phyloP scores from a whole-genome alignment of 1,140 invertebrate species.

The Chironomus striatipennis region DNA sequence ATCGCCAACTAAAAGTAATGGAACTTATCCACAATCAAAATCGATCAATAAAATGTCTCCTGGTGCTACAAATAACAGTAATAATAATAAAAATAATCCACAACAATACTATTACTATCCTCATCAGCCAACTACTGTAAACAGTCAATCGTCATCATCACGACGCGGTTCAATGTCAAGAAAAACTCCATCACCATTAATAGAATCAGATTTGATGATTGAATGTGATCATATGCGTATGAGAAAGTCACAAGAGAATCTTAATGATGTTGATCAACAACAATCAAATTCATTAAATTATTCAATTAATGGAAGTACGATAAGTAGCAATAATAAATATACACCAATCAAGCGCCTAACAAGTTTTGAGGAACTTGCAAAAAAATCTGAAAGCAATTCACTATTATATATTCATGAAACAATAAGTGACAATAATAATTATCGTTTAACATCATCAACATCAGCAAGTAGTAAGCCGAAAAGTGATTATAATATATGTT shows the following conservation, averaged over 20 bases:
- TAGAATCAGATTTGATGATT: slow-evolving; percentile 24
- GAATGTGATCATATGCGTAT: slow-evolving; percentile 26
- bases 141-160: slow-evolving; percentile 25
- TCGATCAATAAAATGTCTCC: background rate
- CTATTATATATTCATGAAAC: slow-evolving; percentile 21
- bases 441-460: background rate
- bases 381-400: slow-evolving; percentile 4
- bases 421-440: background rate
- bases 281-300: slow-evolving; percentile 13
- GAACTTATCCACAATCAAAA: background rate
- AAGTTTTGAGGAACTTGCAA: slow-evolving; percentile 26
- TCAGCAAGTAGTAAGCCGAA: background rate
- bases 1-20: background rate
- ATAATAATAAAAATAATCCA: background rate
- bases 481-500: slow-evolving; percentile 25
- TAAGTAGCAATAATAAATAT: slow-evolving; percentile 16
- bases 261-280: background rate
- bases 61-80: background rate
- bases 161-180: slow-evolving; percentile 24
- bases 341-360: slow-evolving; percentile 24
- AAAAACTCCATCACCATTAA: slow-evolving; percentile 25
- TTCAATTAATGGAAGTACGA: slow-evolving; percentile 2
- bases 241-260: background rate
- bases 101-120: slow-evolving; percentile 23
- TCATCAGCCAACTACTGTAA: slow-evolving; percentile 16